Evolutionary conservation across 1,140 invertebrate species (phyloP).

Genomic region (Acromyrmex echinatior): DNA sequence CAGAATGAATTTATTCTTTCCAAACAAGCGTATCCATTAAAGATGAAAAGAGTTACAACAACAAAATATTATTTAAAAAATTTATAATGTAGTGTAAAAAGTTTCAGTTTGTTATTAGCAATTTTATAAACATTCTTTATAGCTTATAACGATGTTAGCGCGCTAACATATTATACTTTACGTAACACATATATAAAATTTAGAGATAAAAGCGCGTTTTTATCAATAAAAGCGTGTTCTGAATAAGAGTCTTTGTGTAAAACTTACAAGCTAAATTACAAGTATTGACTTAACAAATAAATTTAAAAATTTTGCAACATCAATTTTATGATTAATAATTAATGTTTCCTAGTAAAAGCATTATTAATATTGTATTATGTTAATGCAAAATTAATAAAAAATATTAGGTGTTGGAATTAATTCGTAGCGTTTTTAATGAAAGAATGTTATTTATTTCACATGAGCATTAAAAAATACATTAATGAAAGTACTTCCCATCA

Average conservation of each 20-base stretch:
- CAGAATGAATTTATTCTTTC: too few species aligned
- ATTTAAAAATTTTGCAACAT: not conserved
- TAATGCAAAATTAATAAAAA: too few species aligned
- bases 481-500: too few species aligned
- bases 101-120: not conserved
- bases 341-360: not conserved
- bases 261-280: not conserved
- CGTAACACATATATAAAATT: too few species aligned
- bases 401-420: too few species aligned
- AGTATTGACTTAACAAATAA: not conserved
- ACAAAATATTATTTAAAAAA: not conserved
- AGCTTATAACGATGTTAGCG: too few species aligned
- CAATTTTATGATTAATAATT: conserved; percentile 10
- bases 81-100: not conserved
- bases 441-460: too few species aligned
- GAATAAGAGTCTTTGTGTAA: not conserved
- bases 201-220: too few species aligned
- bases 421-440: too few species aligned
- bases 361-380: not conserved
- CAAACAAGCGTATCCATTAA: not conserved
- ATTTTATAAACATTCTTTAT: not conserved
- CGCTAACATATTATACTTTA: too few species aligned
- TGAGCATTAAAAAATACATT: too few species aligned
- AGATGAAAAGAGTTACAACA: not conserved
- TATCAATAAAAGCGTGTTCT: too few species aligned